Percentiles rank a stretch among this genome's conserved stretches.
phyloP scores from a whole-genome alignment of 2,888 invertebrate genomes.

The Vesta saturnalis region DNA sequence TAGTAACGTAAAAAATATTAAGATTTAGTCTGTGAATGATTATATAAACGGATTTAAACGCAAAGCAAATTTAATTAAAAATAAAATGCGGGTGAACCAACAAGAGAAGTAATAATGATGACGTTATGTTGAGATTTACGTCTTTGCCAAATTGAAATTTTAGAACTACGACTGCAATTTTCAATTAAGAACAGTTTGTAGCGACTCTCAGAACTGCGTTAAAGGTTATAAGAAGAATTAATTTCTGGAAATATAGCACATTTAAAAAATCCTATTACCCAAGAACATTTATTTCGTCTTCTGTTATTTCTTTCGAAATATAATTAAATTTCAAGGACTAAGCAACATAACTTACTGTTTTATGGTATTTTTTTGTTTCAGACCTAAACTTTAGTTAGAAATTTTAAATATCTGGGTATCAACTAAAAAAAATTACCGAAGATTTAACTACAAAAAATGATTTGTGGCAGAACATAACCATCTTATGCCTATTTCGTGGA shows the following conservation, averaged over 20 bases:
- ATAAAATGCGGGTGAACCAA: conserved; percentile 35
- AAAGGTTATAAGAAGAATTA: conserved; percentile 36
- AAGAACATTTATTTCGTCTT: conserved; percentile 26
- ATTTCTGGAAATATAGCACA: conserved; percentile 30
- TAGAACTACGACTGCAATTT: conserved; percentile 35
- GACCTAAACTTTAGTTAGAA: too few species aligned
- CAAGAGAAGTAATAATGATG: conserved; percentile 34
- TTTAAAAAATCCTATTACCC: conserved; percentile 36
- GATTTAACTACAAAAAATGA: too few species aligned
- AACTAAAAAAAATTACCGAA: too few species aligned
- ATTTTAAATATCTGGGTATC: too few species aligned
- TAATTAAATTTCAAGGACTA: conserved; percentile 27
- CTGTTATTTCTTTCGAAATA: conserved; percentile 28
- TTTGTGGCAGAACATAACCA: too few species aligned
- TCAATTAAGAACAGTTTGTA: conserved; percentile 37
- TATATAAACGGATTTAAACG: conserved; percentile 31
- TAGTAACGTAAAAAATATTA: conserved; percentile 28
- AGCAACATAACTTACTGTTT: conserved; percentile 15
- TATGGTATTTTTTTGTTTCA: too few species aligned
- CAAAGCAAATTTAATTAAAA: conserved; percentile 36
- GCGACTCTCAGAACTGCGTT: conserved; percentile 31
- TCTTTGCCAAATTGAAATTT: conserved; percentile 37
- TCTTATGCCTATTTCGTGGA: too few species aligned
- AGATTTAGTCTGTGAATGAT: conserved; percentile 18
- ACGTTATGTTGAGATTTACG: conserved; percentile 37